These are phyloP conservation scores for Enhydra lutris DNA, from an alignment of 2,113 vertebrate genomes.

Conservation along the genomic window DNA sequence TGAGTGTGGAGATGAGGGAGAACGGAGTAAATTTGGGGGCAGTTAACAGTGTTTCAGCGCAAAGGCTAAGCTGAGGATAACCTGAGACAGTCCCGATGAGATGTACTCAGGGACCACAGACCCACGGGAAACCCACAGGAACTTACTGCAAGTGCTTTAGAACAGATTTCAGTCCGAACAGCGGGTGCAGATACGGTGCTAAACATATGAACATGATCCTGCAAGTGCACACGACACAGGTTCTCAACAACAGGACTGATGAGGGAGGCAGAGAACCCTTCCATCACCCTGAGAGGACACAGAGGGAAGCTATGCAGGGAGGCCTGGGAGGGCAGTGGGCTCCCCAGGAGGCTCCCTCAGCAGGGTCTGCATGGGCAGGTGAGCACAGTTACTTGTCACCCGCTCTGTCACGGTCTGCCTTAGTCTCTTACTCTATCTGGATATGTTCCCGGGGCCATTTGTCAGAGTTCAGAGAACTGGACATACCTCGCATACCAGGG, in stretches of 20 bases:
- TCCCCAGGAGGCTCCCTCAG: not conserved
- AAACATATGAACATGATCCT: fast-evolving
- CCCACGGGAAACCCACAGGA: not conserved
- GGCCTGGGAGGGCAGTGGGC: fast-evolving
- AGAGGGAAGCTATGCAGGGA: not conserved
- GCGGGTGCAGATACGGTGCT: no score
- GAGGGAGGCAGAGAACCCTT: not conserved
- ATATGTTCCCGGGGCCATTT: not conserved
- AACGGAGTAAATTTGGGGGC: not conserved
- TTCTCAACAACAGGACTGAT: no score
- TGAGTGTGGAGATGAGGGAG: not conserved
- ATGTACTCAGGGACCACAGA: not conserved
- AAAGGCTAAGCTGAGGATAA: not conserved
- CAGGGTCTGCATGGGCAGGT: not conserved
- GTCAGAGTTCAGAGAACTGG: not conserved
- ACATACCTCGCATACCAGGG: not conserved
- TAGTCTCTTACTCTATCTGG: not conserved
- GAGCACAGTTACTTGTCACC: fast-evolving
- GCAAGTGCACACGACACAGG: fast-evolving
- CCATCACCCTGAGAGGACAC: not conserved
- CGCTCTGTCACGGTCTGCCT: not conserved
- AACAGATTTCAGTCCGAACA: not conserved
- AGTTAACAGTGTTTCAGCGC: not conserved
- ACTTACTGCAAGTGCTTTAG: not conserved
- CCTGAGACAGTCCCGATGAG: not conserved